A percentile compares a stretch with the other conserved stretches of the same genome.
Conservation (phyloP, 1,140 invertebrate species). For the Aleiodes sp. region DNA sequence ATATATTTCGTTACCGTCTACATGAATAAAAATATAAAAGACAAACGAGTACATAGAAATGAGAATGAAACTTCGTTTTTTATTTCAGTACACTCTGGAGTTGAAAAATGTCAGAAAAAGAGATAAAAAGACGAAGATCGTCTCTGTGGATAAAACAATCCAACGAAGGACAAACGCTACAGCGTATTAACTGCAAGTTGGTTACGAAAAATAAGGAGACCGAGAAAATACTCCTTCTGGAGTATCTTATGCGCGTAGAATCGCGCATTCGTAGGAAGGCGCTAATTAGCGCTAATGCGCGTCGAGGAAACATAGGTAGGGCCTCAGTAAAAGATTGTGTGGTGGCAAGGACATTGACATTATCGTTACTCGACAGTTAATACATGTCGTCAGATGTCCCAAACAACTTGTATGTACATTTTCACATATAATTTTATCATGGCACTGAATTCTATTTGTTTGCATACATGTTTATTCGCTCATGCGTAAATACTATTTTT, state of each 20-base stretch:
- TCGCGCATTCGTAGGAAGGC: slow-evolving; percentile 35
- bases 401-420: slow-evolving; percentile 2
- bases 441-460: neutral
- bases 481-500: no score
- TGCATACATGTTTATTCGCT: no score
- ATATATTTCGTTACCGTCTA: no score
- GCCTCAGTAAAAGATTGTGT: slow-evolving; percentile 21
- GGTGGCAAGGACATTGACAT: slow-evolving; percentile 45
- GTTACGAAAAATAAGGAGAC: slow-evolving; percentile 31
- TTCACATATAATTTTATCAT: slow-evolving; percentile 11
- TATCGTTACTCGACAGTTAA: slow-evolving; percentile 30
- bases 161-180: neutral
- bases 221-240: slow-evolving; percentile 9
- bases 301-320: slow-evolving; percentile 40
- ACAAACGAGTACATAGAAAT: no score
- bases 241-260: neutral
- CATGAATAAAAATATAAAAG: no score
- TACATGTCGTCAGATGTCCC: slow-evolving; percentile 9
- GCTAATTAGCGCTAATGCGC: slow-evolving; percentile 44
- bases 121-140: neutral
- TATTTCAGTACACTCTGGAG: no score
- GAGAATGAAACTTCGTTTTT: no score
- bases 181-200: slow-evolving; percentile 21
- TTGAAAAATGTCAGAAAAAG: neutral
- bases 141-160: neutral